Evolutionary conservation across 2,888 invertebrate species (phyloP).

Genomic region (Nephrotoma appendiculata): DNA sequence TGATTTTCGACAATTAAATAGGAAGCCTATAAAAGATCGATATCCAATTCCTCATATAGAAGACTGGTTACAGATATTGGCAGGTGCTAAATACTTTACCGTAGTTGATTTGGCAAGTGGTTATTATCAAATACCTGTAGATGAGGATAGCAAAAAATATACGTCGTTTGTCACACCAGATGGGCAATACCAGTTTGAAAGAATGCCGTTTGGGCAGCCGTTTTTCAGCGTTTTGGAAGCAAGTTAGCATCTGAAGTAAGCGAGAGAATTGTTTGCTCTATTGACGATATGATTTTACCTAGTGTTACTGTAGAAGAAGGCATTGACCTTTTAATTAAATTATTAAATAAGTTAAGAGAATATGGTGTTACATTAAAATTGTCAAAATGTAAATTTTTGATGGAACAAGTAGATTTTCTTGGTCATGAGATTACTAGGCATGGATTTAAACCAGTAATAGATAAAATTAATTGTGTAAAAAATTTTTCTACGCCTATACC

Average conservation of each 20-base stretch:
- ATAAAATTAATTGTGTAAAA: constrained; percentile 17
- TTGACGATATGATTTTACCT: background rate
- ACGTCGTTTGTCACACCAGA: constrained; percentile 26
- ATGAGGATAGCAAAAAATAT: constrained; percentile 18
- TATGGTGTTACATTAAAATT: constrained; percentile 5
- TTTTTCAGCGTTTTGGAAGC: constrained; percentile 24
- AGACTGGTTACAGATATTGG: no score
- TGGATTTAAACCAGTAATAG: constrained; percentile 16
- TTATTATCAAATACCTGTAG: constrained; percentile 23
- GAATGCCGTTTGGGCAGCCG: constrained; percentile 25
- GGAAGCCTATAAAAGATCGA: constrained; percentile 19
- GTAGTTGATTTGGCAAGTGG: constrained; percentile 23
- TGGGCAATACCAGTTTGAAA: constrained; percentile 24
- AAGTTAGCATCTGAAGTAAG: constrained; percentile 14
- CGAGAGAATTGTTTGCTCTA: constrained; percentile 5
- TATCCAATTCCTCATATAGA: no score
- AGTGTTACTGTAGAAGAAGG: background rate
- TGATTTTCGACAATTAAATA: constrained; percentile 20
- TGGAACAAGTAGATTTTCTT: constrained; percentile 5
- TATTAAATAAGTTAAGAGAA: constrained; percentile 10
- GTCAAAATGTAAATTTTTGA: constrained; percentile 13
- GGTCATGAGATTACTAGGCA: constrained; percentile 16
- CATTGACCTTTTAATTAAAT: background rate
- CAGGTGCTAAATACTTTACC: constrained; percentile 19
- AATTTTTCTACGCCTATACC: constrained; percentile 17